These are phyloP conservation scores for Gadopsis bispinosus DNA, from an alignment of 2,797 vertebrate genomes.

Conservation along the genomic window DNA sequence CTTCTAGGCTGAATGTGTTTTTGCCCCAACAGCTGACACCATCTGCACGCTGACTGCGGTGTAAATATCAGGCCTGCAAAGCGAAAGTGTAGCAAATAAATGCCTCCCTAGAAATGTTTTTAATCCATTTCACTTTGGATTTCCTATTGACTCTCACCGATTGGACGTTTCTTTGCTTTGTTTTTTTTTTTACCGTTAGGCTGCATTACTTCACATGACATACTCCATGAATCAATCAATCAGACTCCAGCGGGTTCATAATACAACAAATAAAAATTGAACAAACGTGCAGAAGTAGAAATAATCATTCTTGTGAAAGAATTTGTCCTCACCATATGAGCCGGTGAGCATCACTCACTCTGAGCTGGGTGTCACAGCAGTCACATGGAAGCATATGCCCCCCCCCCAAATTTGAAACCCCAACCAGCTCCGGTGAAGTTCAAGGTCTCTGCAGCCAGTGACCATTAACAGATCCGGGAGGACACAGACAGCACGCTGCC, in stretches of 20 bases:
- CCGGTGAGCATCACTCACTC: slow-evolving; percentile 60
- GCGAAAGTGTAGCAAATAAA: neutral
- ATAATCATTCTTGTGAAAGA: neutral
- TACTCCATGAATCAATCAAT: neutral
- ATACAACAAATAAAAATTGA: neutral
- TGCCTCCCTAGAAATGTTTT: neutral
- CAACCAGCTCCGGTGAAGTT: slow-evolving; percentile 81
- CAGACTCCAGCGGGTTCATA: neutral
- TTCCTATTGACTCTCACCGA: neutral
- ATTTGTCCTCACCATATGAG: slow-evolving; percentile 30
- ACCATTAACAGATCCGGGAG: slow-evolving; percentile 49
- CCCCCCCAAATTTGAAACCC: slow-evolving; percentile 70
- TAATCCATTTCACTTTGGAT: slow-evolving; percentile 1
- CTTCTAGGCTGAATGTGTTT: slow-evolving; percentile 40
- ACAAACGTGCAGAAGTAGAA: neutral
- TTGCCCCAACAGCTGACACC: slow-evolving; percentile 42
- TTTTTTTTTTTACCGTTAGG: neutral
- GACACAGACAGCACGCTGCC: slow-evolving; percentile 38
- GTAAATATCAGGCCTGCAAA: slow-evolving; percentile 7
- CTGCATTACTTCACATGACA: neutral
- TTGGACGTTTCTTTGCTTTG: neutral
- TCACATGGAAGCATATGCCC: slow-evolving; percentile 81
- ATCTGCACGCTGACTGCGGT: slow-evolving; percentile 10
- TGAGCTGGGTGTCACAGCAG: slow-evolving; percentile 62
- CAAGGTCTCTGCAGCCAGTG: slow-evolving; percentile 79